Evolutionary conservation across 1,140 invertebrate species (phyloP), one percentile per base, ranked within the genome.

Genomic region (Polypedilum pembai): DNA sequence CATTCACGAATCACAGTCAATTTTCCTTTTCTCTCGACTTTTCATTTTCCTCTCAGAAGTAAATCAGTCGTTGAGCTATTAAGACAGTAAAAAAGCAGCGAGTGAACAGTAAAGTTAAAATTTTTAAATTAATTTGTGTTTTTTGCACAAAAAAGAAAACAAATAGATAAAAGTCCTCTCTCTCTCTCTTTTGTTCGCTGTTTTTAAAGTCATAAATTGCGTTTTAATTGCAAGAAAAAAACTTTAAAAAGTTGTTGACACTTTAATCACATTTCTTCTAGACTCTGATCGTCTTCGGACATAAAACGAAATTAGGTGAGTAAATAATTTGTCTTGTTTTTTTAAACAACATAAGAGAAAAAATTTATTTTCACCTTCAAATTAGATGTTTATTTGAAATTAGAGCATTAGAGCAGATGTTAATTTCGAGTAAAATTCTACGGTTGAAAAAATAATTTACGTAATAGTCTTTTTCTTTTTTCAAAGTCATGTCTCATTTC

Each of bases 381-480:
- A 56, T 15, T 15, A 4, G n/a, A 56, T 56, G 12, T 56, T 56
- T 12, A 15, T 56, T 56, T n/a, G 10, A 56, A 56, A 12, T n/a
- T n/a, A n/a, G 45, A 56, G n/a, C 12, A 15, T 15, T 56, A 56
- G 15, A n/a, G 45, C 12, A 56, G 12, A 56, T 12, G 45, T 56
- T 4, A 56, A 12, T 56, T n/a, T 56, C n/a, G 45, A 56, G 8
- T n/a, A 56, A 45, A 45, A 15, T 15, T 56, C 45, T 15, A 56
- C 12, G 15, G 45, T 15, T 56, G 7, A 56, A 56, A 56, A 15
- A 56, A 56, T n/a, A 56, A n/a, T 56, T 56, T 56, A 56, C 45
- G 45, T 56, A 56, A 56, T n/a, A 56, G n/a, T 56, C n/a, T 56
- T n/a, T 56, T 15, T 56, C 45, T 56, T n/a, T 56, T 56, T 56